phyloP scores from a whole-genome alignment of 2,888 invertebrate species.

The Ochlodes sylvanus region DNA sequence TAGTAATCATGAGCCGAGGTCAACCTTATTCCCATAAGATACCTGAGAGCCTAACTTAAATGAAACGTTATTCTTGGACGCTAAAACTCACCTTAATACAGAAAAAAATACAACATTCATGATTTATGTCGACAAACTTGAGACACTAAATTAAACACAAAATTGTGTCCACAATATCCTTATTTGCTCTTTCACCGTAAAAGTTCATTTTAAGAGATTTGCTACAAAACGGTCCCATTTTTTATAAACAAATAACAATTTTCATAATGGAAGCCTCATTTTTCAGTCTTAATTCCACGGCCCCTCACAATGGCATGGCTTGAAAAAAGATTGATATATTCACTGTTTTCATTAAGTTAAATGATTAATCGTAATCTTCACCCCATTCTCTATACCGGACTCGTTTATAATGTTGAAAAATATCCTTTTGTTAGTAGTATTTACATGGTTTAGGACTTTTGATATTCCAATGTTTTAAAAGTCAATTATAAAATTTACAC shows the following conservation, averaged over 20 bases:
- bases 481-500: too few species aligned
- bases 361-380: slow-evolving; percentile 67
- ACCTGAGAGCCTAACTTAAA: slow-evolving; percentile 2
- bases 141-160: slow-evolving; percentile 27
- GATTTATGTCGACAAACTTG: slow-evolving; percentile 11
- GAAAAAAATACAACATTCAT: background rate
- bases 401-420: slow-evolving; percentile 14
- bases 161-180: slow-evolving; percentile 23
- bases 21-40: slow-evolving; percentile 7
- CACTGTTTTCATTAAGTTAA: slow-evolving; percentile 74
- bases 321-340: slow-evolving; percentile 81
- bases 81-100: background rate
- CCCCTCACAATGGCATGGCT: slow-evolving; percentile 53
- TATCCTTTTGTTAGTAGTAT: background rate
- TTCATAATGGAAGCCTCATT: slow-evolving; percentile 72
- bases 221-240: slow-evolving; percentile 29
- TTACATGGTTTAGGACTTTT: background rate
- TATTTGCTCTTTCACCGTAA: slow-evolving; percentile 35
- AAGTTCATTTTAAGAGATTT: slow-evolving; percentile 20
- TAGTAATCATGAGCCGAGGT: slow-evolving; percentile 13
- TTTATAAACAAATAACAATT: slow-evolving; percentile 78
- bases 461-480: background rate
- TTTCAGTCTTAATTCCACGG: slow-evolving; percentile 74
- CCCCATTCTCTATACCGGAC: slow-evolving; percentile 48
- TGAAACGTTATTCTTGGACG: slow-evolving; percentile 7